Evolutionary conservation across 2,113 vertebrate genomes (phyloP).

Genomic region (Podarcis cretensis): DNA sequence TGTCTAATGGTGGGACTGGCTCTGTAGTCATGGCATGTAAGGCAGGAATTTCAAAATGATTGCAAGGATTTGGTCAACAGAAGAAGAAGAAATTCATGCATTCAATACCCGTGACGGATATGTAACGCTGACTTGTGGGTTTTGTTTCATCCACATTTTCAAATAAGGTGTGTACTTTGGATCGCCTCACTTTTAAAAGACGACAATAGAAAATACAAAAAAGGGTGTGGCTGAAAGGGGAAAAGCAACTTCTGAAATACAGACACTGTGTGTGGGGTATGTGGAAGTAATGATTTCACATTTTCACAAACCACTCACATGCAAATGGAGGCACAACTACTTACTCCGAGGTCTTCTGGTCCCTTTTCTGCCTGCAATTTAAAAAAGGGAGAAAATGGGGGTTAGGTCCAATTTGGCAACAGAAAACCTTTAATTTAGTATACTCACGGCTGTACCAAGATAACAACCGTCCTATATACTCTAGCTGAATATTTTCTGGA

Average conservation of each 20-base stretch:
- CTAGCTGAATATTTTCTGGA: neutral
- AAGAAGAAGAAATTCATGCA: neutral
- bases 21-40: neutral
- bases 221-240: neutral
- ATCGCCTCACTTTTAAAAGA: neutral
- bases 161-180: neutral
- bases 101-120: neutral
- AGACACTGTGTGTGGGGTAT: neutral
- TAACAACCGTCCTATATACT: neutral
- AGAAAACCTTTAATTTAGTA: neutral
- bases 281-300: neutral
- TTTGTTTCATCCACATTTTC: neutral
- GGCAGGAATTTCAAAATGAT: neutral
- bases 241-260: neutral
- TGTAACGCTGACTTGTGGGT: neutral
- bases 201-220: neutral
- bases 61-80: neutral
- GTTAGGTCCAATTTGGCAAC: neutral
- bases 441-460: neutral
- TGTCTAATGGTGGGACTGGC: too few species aligned
- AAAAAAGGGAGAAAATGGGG: fast-evolving
- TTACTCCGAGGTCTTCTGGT: conserved; percentile 84
- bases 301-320: neutral
- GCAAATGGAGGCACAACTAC: conserved; percentile 45
- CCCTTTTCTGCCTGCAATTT: conserved; percentile 78